A percentile compares a stretch with the other conserved stretches of the same genome.
phyloP scores from a whole-genome alignment of 1,140 invertebrate genomes.

The Eupristina koningsbergeri region DNA sequence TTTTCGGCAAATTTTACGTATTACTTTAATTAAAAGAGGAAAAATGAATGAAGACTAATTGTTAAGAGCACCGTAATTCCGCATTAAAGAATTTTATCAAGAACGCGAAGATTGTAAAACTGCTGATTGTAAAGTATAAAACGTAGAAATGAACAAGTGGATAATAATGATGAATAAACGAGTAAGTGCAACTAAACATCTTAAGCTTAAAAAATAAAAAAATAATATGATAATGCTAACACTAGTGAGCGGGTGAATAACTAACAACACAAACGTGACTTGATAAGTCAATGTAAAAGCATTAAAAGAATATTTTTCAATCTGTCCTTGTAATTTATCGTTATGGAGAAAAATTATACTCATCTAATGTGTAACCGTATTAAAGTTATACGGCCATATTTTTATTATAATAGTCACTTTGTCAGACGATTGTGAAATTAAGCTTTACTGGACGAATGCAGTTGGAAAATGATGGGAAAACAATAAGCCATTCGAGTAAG shows the following conservation, averaged over 20 bases:
- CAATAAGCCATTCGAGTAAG: no score
- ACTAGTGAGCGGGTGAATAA: no score
- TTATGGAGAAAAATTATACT: background rate
- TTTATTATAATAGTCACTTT: background rate
- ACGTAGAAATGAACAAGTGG: background rate
- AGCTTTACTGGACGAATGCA: no score
- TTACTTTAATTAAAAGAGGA: background rate
- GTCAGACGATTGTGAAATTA: background rate
- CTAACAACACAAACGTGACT: background rate
- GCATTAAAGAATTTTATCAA: background rate
- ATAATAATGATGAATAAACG: background rate
- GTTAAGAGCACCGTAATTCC: background rate
- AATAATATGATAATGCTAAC: background rate
- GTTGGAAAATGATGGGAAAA: no score
- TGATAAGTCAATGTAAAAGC: background rate
- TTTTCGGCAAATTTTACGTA: background rate
- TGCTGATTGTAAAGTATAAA: background rate
- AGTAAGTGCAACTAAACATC: background rate
- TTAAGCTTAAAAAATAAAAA: background rate
- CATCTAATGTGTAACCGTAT: background rate
- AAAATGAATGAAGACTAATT: background rate
- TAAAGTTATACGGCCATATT: background rate
- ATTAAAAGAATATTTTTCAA: background rate
- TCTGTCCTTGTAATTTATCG: background rate
- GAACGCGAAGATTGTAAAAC: background rate